These are phyloP conservation scores for Drosophila infuscata DNA, from an alignment of 2,888 invertebrate species.

Conservation along the genomic window DNA sequence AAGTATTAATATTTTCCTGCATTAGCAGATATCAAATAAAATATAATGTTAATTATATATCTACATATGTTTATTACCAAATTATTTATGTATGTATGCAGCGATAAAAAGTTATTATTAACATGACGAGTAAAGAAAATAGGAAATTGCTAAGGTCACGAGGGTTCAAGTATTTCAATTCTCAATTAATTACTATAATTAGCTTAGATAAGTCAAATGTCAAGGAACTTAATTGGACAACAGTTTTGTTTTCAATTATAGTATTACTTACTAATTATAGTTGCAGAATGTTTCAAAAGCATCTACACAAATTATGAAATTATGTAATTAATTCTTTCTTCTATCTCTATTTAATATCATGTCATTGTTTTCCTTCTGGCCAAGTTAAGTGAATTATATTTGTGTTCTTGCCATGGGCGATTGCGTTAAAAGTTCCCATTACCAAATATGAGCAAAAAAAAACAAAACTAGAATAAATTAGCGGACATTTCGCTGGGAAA, in stretches of 20 bases:
- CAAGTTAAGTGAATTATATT: neutral
- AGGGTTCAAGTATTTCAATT: neutral
- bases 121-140: neutral
- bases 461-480: slow-evolving; percentile 54
- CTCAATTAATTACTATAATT: neutral
- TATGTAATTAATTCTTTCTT: neutral
- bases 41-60: neutral
- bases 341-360: neutral
- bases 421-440: slow-evolving; percentile 23
- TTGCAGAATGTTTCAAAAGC: neutral
- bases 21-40: neutral
- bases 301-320: neutral
- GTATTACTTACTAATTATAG: neutral
- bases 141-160: neutral
- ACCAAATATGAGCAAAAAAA: slow-evolving; percentile 45
- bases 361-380: neutral
- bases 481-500: slow-evolving; percentile 37
- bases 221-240: neutral
- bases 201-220: slow-evolving; percentile 17
- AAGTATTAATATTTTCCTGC: neutral
- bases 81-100: neutral
- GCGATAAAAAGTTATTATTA: neutral
- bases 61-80: neutral
- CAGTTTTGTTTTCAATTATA: neutral
- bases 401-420: slow-evolving; percentile 4